A percentile compares a stretch with the other conserved stretches of the same genome.
These are phyloP conservation scores for Rhopalosiphum padi DNA, from an alignment of 1,140 invertebrate species.

Conservation along the genomic window DNA sequence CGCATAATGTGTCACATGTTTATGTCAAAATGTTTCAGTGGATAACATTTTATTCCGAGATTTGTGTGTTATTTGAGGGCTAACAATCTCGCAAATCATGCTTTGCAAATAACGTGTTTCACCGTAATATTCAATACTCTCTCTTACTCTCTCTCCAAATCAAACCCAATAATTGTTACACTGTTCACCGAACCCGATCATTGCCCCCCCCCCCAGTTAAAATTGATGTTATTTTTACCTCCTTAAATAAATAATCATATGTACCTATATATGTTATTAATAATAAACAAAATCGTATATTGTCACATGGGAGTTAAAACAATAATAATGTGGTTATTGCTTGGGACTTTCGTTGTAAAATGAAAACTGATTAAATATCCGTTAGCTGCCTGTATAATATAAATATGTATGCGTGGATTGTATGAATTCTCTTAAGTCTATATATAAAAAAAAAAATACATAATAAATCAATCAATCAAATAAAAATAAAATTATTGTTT, in stretches of 20 bases:
- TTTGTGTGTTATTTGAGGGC: not conserved
- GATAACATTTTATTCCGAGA: not conserved
- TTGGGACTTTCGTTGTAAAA: not conserved
- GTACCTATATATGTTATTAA: not conserved
- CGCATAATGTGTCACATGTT: not conserved
- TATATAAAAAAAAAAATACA: not conserved
- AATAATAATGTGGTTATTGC: not conserved
- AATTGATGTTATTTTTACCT: not conserved
- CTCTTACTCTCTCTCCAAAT: rapidly evolving
- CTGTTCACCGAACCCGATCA: not conserved
- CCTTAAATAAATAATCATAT: not conserved
- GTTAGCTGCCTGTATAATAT: not conserved
- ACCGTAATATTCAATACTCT: not conserved
- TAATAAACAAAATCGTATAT: not conserved
- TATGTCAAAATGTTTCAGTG: not conserved
- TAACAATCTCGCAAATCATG: not conserved
- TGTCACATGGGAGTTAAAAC: not conserved
- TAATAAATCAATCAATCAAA: not conserved
- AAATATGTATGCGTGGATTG: too few species aligned
- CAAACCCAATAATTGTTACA: not conserved
- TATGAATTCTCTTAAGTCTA: not conserved
- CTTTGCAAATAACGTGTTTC: not conserved
- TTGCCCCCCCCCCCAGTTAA: not conserved
- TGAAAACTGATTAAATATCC: not conserved
- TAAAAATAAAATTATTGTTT: not conserved